Evolutionary conservation across 2,888 invertebrate species (phyloP).

Genomic region (Stenichneumon culpator): DNA sequence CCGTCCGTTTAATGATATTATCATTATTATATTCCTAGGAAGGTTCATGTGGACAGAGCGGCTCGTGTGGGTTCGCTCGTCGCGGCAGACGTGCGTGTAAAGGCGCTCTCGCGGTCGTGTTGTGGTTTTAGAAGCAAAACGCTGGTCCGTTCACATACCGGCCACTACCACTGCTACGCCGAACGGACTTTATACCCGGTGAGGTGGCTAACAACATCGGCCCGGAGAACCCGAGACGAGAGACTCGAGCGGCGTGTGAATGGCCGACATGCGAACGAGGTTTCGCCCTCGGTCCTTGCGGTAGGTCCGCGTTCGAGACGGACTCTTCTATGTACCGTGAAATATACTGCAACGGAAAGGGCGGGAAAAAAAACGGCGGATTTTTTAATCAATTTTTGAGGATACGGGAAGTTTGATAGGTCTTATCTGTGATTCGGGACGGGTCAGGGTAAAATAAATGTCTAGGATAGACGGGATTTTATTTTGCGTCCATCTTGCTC

Average conservation of each 20-base stretch:
- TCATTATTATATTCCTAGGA: conserved; percentile 63
- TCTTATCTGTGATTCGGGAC: too few relatives aligned
- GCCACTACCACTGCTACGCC: background rate
- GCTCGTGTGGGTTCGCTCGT: conserved; percentile 32
- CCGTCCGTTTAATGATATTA: conserved; percentile 49
- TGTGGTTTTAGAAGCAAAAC: conserved; percentile 17
- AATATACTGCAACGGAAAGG: too few relatives aligned
- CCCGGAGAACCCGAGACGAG: conserved; percentile 57
- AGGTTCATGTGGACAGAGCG: conserved; percentile 42
- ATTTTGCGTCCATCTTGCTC: background rate
- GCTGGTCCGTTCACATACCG: background rate
- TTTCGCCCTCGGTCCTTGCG: conserved; percentile 58
- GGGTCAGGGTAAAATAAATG: too few relatives aligned
- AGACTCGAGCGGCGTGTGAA: conserved; percentile 60
- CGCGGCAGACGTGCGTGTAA: conserved; percentile 42
- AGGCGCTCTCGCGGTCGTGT: conserved; percentile 31
- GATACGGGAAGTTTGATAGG: too few relatives aligned
- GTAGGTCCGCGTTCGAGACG: conserved; percentile 59
- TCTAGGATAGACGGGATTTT: too few relatives aligned
- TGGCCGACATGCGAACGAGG: conserved; percentile 56
- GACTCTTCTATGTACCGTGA: conserved; percentile 6
- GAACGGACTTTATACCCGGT: conserved; percentile 17
- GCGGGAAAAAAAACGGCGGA: too few relatives aligned
- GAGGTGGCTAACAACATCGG: conserved; percentile 49
- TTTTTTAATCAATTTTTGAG: too few relatives aligned